Conservation (phyloP, 37 sponge, comb jelly and placozoan species). For the Hormiphora californensis region DNA sequence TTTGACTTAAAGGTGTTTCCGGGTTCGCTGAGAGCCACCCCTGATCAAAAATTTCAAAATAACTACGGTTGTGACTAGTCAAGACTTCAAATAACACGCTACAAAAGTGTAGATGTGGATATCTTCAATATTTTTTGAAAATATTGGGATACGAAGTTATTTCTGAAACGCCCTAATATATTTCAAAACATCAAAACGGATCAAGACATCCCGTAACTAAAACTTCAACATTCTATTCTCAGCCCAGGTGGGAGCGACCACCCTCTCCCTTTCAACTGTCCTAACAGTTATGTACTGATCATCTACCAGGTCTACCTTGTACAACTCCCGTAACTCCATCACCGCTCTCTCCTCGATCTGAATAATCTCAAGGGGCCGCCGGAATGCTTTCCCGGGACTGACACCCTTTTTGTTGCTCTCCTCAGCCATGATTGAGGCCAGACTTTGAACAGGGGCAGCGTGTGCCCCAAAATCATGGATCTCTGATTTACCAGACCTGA, state of each 20-base stretch:
- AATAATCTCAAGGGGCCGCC: not conserved
- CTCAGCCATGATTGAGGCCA: constrained; percentile 26
- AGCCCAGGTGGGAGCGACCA: not conserved
- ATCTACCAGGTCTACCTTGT: not conserved
- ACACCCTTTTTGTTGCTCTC: not conserved
- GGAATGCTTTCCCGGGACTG: not conserved
- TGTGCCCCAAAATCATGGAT: not conserved
- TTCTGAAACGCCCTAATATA: no score
- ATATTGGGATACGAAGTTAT: no score
- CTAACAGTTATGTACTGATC: constrained; percentile 5
- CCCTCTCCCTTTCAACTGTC: not conserved
- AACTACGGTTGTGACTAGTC: no score
- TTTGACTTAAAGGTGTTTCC: no score
- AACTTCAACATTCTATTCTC: not conserved
- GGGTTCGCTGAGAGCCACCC: no score
- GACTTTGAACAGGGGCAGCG: not conserved
- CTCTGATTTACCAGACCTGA: not conserved
- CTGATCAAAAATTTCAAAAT: no score
- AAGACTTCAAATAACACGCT: no score
- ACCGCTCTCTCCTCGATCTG: constrained; percentile 44
- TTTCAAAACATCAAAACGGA: no score
- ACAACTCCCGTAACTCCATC: constrained; percentile 10
- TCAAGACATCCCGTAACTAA: not conserved
- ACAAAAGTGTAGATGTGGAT: no score
- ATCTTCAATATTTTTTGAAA: no score